Evolutionary conservation across 2,113 vertebrate species (phyloP).

Genomic region (Salvelinus namaycush): DNA sequence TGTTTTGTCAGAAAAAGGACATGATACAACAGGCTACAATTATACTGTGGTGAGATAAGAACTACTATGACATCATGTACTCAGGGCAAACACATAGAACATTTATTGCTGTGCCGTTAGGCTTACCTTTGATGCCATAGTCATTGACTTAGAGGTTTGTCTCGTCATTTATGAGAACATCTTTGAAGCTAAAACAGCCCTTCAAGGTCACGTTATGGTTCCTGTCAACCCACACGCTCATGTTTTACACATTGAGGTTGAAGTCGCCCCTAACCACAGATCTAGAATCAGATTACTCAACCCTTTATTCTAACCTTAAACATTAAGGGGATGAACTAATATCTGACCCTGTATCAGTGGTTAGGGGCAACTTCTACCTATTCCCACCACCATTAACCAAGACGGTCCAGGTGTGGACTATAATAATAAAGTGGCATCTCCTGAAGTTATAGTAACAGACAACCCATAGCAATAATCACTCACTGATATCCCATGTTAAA

Average conservation of each 20-base stretch:
- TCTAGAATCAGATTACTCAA: neutral
- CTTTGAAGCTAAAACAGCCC: slow-evolving; percentile 78
- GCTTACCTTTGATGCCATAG: slow-evolving; percentile 67
- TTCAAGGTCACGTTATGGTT: slow-evolving; percentile 64
- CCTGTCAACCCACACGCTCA: slow-evolving; percentile 49
- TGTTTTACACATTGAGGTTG: slow-evolving; percentile 14
- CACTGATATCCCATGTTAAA: slow-evolving; percentile 52
- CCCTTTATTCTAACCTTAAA: neutral
- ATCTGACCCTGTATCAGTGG: neutral
- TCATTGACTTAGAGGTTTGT: slow-evolving; percentile 68
- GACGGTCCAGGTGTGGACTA: slow-evolving; percentile 60
- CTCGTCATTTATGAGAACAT: slow-evolving; percentile 63
- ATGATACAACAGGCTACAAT: slow-evolving; percentile 36
- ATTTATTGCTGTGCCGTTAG: slow-evolving; percentile 80
- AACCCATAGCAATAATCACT: slow-evolving; percentile 27
- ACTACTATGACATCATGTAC: slow-evolving; percentile 64
- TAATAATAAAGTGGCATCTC: slow-evolving; percentile 2
- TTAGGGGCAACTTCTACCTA: too few relatives aligned
- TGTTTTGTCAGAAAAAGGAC: slow-evolving; percentile 37
- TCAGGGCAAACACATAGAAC: slow-evolving; percentile 73
- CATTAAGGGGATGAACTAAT: too few relatives aligned
- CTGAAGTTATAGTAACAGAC: neutral
- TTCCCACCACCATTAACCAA: slow-evolving; percentile 37
- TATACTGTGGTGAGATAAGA: slow-evolving; percentile 59
- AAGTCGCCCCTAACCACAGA: neutral